phyloP scores from a whole-genome alignment of 2,888 invertebrate genomes.

The Thumatha senex region DNA sequence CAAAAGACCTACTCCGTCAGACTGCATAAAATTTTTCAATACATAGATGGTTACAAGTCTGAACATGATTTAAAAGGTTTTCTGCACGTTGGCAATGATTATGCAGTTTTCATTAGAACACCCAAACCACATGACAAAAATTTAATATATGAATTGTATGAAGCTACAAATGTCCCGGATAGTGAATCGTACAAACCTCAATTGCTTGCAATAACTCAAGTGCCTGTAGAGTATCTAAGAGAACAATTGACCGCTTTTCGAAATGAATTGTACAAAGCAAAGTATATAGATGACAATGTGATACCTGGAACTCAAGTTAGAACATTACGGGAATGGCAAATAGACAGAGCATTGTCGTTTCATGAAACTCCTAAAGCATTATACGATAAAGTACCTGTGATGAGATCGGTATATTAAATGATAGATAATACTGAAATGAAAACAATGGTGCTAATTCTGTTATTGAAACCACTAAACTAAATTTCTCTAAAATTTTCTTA shows the following conservation, averaged over 20 bases:
- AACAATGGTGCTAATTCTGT: background rate
- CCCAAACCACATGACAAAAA: constrained; percentile 63
- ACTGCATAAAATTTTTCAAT: constrained; percentile 67
- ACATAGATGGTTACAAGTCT: constrained; percentile 62
- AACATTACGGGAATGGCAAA: constrained; percentile 72
- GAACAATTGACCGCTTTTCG: constrained; percentile 60
- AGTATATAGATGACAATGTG: constrained; percentile 55
- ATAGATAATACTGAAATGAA: background rate
- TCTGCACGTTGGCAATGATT: constrained; percentile 68
- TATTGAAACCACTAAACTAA: background rate
- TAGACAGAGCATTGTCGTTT: constrained; percentile 51
- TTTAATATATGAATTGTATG: constrained; percentile 67
- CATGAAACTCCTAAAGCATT: constrained; percentile 25
- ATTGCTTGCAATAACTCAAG: constrained; percentile 62
- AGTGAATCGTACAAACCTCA: constrained; percentile 49
- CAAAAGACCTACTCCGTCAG: constrained; percentile 46
- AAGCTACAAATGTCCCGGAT: constrained; percentile 56
- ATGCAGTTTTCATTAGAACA: constrained; percentile 58
- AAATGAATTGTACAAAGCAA: constrained; percentile 59
- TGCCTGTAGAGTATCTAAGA: constrained; percentile 64
- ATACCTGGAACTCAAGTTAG: constrained; percentile 68
- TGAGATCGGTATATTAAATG: constrained; percentile 44
- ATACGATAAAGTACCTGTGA: constrained; percentile 42
- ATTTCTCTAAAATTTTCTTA: too few relatives aligned
- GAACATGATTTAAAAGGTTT: constrained; percentile 60